Evolutionary conservation across 2,113 vertebrate species (phyloP).

Genomic region (Egretta garzetta): DNA sequence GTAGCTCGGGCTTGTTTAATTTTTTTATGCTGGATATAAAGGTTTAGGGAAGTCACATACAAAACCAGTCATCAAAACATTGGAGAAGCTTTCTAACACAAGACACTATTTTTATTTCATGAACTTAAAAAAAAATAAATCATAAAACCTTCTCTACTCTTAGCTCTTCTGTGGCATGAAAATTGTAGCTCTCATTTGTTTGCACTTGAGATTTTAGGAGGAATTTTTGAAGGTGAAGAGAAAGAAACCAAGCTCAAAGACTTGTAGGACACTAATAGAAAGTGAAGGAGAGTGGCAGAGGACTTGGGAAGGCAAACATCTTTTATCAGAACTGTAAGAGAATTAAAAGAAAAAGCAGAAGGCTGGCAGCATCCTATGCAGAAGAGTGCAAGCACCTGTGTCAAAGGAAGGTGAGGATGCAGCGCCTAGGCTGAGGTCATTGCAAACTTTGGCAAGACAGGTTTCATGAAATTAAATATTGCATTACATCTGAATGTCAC

Average conservation of each 20-base stretch:
- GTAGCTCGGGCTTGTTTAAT: neutral
- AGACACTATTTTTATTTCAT: neutral
- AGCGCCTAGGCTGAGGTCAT: neutral
- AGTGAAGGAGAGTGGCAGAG: neutral
- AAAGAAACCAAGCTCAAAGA: neutral
- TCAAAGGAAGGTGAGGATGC: neutral
- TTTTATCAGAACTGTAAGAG: neutral
- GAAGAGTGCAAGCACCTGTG: accelerated
- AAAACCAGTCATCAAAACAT: neutral
- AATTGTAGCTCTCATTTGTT: neutral
- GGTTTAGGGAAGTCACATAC: neutral
- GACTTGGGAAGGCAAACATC: accelerated
- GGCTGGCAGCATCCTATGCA: neutral
- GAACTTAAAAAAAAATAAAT: neutral
- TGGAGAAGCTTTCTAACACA: neutral
- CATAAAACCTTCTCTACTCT: neutral
- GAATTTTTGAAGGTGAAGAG: neutral
- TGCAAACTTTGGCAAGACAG: neutral
- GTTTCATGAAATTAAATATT: conserved; percentile 20
- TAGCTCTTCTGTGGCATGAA: neutral
- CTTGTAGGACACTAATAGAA: neutral
- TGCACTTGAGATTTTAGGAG: neutral
- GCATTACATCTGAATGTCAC: neutral
- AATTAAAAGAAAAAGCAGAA: neutral
- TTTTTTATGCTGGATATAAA: neutral